Percentiles rank a stretch among this genome's conserved stretches.
Conservation (phyloP, 1,140 invertebrate species). For the Frieseomelitta varia region DNA sequence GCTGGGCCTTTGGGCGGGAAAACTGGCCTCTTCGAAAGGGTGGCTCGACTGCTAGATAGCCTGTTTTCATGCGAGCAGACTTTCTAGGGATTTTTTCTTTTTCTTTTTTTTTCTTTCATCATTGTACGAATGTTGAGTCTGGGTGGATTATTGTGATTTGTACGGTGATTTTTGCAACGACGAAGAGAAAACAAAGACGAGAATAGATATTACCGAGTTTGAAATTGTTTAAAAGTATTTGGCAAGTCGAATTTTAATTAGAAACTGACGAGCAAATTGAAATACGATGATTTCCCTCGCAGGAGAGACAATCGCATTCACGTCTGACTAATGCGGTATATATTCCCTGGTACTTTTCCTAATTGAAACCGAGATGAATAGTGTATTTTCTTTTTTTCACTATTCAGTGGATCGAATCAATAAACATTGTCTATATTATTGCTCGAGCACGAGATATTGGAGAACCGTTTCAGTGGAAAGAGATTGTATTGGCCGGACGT, state of each 20-base stretch:
- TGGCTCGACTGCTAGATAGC: not conserved
- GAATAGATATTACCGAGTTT: too few relatives aligned
- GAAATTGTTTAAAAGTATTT: not conserved
- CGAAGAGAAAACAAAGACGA: fast-evolving
- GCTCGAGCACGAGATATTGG: not conserved
- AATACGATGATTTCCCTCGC: too few relatives aligned
- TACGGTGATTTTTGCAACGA: not conserved
- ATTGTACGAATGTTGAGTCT: not conserved
- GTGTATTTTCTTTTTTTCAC: too few relatives aligned
- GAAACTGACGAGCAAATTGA: too few relatives aligned
- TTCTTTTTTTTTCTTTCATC: too few relatives aligned
- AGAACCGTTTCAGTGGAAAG: not conserved
- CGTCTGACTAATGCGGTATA: too few relatives aligned
- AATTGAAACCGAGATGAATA: too few relatives aligned
- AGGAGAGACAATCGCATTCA: too few relatives aligned
- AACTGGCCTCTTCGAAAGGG: not conserved
- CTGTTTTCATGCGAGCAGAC: slow-evolving; percentile 1
- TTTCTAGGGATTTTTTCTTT: not conserved
- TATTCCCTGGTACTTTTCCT: too few relatives aligned
- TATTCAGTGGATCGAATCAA: not conserved
- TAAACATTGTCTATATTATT: not conserved
- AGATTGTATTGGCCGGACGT: not conserved
- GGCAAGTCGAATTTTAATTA: not conserved
- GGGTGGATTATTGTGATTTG: not conserved
- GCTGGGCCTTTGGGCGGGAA: not conserved